These are phyloP conservation scores for Drosophila neotestacea DNA, from an alignment of 2,888 invertebrate genomes.

Conservation along the genomic window DNA sequence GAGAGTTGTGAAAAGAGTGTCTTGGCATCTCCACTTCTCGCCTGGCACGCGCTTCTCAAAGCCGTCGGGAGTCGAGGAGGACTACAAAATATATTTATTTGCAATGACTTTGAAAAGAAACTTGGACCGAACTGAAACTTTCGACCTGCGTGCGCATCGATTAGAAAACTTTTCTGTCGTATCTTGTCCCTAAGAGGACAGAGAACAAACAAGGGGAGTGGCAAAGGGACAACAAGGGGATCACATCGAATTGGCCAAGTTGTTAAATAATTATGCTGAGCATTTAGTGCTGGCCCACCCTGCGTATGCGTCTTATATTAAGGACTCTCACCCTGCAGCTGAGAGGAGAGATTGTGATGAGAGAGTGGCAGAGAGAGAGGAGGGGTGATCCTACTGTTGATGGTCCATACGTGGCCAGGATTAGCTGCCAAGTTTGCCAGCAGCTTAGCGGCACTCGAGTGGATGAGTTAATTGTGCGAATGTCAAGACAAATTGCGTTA, in stretches of 20 bases:
- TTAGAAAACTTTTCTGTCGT: slow-evolving; percentile 76
- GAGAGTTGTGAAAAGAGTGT: slow-evolving; percentile 67
- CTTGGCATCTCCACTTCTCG: slow-evolving; percentile 3
- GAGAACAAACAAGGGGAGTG: neutral
- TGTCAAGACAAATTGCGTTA: slow-evolving; percentile 83
- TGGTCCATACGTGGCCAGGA: slow-evolving; percentile 55
- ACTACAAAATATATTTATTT: slow-evolving; percentile 75
- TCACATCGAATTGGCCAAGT: slow-evolving; percentile 67
- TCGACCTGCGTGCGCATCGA: slow-evolving; percentile 78
- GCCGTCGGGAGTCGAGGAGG: slow-evolving; percentile 33
- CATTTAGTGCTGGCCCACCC: slow-evolving; percentile 54
- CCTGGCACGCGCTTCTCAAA: slow-evolving; percentile 69
- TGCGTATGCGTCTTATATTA: slow-evolving; percentile 67
- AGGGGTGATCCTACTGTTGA: slow-evolving; percentile 8
- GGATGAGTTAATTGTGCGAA: slow-evolving; percentile 82
- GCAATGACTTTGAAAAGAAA: slow-evolving; percentile 80
- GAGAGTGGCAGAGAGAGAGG: neutral
- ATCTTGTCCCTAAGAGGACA: slow-evolving; percentile 57
- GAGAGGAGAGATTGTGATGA: neutral
- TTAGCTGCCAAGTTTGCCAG: slow-evolving; percentile 66
- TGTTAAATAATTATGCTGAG: slow-evolving; percentile 75
- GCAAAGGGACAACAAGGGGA: neutral
- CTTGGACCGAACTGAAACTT: slow-evolving; percentile 69
- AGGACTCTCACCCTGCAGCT: neutral
- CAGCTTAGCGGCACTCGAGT: slow-evolving; percentile 69